These are phyloP conservation scores for Coleophora flavipennella DNA, from an alignment of 2,888 invertebrate species.

Conservation along the genomic window DNA sequence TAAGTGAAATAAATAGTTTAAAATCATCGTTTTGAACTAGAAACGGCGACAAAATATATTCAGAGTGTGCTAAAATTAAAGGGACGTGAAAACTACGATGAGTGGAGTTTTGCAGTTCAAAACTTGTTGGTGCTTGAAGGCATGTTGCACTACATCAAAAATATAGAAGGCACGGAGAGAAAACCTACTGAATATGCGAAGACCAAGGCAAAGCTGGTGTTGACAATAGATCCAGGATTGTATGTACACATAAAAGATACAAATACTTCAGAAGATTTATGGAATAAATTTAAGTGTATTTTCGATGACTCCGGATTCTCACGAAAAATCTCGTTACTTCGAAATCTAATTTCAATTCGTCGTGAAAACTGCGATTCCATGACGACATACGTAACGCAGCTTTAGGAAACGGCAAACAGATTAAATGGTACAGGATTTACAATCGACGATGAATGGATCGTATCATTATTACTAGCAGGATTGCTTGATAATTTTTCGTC, in stretches of 20 bases:
- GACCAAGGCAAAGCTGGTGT: conserved; percentile 2
- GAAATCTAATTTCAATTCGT: conserved; percentile 1
- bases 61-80: too few species aligned
- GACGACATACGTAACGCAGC: not conserved
- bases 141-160: not conserved
- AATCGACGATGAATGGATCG: conserved; percentile 17
- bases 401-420: conserved; percentile 5
- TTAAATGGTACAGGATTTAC: conserved; percentile 12
- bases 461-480: conserved; percentile 12
- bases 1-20: too few species aligned
- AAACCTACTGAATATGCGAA: too few species aligned
- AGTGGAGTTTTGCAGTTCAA: not conserved
- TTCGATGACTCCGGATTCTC: conserved; percentile 7
- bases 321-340: conserved; percentile 5
- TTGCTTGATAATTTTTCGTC: conserved; percentile 9
- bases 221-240: conserved; percentile 5
- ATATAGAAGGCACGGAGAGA: too few species aligned
- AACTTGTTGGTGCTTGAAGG: not conserved
- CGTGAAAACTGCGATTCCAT: conserved; percentile 1
- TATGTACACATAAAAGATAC: conserved; percentile 7
- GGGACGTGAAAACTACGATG: too few species aligned
- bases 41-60: too few species aligned
- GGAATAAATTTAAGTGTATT: conserved; percentile 3
- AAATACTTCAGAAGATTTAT: conserved; percentile 2
- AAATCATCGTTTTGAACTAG: too few species aligned